Base-by-base conservation (phyloP, 2,113 vertebrate genomes). In the Scopus umbretta region DNA sequence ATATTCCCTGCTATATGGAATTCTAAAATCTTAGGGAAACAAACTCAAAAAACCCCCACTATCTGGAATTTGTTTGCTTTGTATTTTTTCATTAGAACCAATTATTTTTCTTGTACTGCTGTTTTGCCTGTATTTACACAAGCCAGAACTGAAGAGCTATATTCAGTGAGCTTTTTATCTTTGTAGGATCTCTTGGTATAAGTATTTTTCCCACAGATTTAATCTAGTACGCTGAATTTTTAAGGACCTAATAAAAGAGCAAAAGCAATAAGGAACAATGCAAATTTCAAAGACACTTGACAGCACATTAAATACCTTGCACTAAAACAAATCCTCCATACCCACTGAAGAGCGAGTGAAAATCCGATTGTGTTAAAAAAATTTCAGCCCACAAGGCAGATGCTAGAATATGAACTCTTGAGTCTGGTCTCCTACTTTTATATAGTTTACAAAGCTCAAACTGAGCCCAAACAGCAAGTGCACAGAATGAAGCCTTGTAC, bases 101-200 rank as follows among this genome's bases (percentile, higher is more conserved):
- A 52, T 95, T 90, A 88, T 92, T 97, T 96, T 63, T 92, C 92
- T 92, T 94, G 49, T 80, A 62, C 59, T 88, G 67, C 14, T 88
- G 30, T 36, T 92, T 87, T 90, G 68, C 18, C 23, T 85, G 11
- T 72, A 68, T 72, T 81, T 81, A 88, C 13, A 52, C 49, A 91
- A 86, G 67, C 10, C 58, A 83, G 79, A 76, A 88, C n/a, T 53
- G n/a, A 61, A 66, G 42, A 70, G 18, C 23, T 66, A 19, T 29
- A 74, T 67, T 86, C 67, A 67, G 16, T 59, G 21, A 86, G 47
- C 7, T 34, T 73, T 92, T 93, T 94, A 95, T 90, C 72, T 83
- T 38, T 47, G 29, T 58, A 47, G 84, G 21, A 92, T 88, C 75
- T 90, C 38, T 63, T 81, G 56, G 29, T 86, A 81, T 47, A 83